phyloP scores from a whole-genome alignment of 2,113 vertebrate genomes.

The Myxocyprinus asiaticus region DNA sequence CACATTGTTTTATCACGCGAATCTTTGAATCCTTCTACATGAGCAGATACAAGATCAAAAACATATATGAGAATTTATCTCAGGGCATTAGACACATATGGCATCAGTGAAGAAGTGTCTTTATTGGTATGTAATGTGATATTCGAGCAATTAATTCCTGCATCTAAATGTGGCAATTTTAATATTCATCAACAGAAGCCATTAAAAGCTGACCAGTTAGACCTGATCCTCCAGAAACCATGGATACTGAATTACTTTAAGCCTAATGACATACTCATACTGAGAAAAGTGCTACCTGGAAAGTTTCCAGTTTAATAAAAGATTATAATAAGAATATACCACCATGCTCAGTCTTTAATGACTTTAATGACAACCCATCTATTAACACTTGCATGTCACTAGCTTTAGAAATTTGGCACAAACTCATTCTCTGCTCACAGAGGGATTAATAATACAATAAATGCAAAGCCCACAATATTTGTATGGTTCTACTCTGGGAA shows the following conservation, averaged over 20 bases:
- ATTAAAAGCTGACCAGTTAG: not conserved
- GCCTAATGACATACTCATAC: not conserved
- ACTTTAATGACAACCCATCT: constrained; percentile 1
- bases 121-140: too few relatives aligned
- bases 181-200: not conserved
- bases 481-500: too few relatives aligned
- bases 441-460: too few relatives aligned
- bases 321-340: constrained; percentile 30
- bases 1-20: too few relatives aligned
- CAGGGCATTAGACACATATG: too few relatives aligned
- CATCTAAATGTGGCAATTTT: too few relatives aligned
- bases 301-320: constrained; percentile 27
- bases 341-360: not conserved
- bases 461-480: too few relatives aligned
- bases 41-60: too few relatives aligned
- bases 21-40: too few relatives aligned
- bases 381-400: not conserved
- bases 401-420: not conserved
- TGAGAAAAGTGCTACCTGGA: constrained; percentile 5
- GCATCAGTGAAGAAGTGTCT: too few relatives aligned
- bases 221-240: not conserved
- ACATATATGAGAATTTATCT: too few relatives aligned
- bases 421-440: not conserved
- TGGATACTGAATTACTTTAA: not conserved
- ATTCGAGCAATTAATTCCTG: too few relatives aligned